phyloP scores from a whole-genome alignment of 2,797 vertebrate species.

The Hippocampus kuda region DNA sequence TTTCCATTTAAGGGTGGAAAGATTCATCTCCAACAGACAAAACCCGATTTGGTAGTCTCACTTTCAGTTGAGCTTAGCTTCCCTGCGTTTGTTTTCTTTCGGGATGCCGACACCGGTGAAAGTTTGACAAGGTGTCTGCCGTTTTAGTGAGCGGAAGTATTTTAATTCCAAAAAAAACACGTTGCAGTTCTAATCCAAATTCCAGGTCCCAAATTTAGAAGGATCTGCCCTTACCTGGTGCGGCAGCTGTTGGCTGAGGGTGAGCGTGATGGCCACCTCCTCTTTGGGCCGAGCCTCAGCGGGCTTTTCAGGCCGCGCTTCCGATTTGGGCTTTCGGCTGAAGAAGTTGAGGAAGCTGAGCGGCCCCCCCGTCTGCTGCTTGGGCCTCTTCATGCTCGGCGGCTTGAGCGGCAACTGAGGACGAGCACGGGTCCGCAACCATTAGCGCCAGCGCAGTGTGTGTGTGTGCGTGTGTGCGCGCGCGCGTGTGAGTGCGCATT shows the following conservation, averaged over 20 bases:
- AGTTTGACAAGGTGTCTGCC: too few species aligned
- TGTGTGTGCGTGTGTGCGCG: conserved; percentile 12
- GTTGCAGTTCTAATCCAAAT: too few species aligned
- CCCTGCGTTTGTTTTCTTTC: too few species aligned
- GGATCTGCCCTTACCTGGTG: conserved; percentile 47
- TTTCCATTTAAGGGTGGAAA: too few species aligned
- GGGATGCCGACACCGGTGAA: too few species aligned
- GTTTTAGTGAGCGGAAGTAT: too few species aligned
- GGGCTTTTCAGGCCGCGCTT: conserved; percentile 49
- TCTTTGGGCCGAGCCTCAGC: conserved; percentile 47
- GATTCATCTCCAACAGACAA: too few species aligned
- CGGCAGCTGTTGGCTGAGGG: conserved; percentile 55
- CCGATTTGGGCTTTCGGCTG: conserved; percentile 69
- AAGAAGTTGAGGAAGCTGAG: conserved; percentile 74
- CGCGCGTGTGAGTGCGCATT: conserved; percentile 1
- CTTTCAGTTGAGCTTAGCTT: too few species aligned
- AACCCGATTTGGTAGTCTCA: too few species aligned
- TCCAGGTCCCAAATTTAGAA: too few species aligned
- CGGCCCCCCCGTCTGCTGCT: conserved; percentile 62
- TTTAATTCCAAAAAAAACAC: too few species aligned
- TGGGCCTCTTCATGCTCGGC: conserved; percentile 70
- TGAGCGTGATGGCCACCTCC: conserved; percentile 58
- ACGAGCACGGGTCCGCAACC: conserved; percentile 52
- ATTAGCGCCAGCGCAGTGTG: conserved; percentile 45
- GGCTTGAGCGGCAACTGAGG: conserved; percentile 44